Percentiles rank a stretch among this genome's conserved stretches.
Evolutionary conservation across 2,113 vertebrate genomes (phyloP).

Genomic region (Polypterus senegalus): DNA sequence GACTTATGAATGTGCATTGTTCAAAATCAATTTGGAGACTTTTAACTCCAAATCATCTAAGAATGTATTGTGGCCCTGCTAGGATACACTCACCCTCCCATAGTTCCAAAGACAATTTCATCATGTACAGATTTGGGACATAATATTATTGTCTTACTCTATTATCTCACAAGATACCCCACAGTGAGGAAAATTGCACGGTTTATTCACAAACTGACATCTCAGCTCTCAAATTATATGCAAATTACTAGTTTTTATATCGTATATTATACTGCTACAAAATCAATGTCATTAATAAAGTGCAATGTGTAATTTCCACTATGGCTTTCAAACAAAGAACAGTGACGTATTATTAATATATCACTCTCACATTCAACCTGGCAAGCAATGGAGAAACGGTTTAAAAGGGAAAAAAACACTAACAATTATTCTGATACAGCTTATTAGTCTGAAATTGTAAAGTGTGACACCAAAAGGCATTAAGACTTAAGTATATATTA

Average conservation of each 20-base stretch:
- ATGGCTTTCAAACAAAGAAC: slow-evolving; percentile 40
- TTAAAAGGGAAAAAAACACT: slow-evolving; percentile 43
- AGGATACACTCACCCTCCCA: neutral
- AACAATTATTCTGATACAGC: slow-evolving; percentile 51
- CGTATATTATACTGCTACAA: slow-evolving; percentile 20
- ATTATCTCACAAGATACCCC: slow-evolving; percentile 21
- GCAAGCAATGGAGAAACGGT: slow-evolving; percentile 47
- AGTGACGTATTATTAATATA: slow-evolving; percentile 46
- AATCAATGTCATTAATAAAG: slow-evolving; percentile 31
- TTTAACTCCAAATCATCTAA: too few relatives aligned
- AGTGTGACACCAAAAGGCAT: slow-evolving; percentile 26
- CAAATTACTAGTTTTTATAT: slow-evolving; percentile 32
- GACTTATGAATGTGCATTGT: too few relatives aligned
- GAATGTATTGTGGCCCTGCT: too few relatives aligned
- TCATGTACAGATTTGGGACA: neutral
- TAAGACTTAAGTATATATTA: slow-evolving; percentile 4
- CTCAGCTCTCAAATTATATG: slow-evolving; percentile 45
- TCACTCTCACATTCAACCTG: slow-evolving; percentile 40
- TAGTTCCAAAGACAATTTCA: neutral
- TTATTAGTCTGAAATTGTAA: slow-evolving; percentile 37
- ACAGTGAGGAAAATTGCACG: slow-evolving; percentile 38
- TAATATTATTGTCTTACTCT: slow-evolving; percentile 2
- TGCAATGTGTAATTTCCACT: slow-evolving; percentile 30
- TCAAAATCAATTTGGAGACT: too few relatives aligned
- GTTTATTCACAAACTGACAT: slow-evolving; percentile 36